phyloP scores from a whole-genome alignment of 2,888 invertebrate species.

The Mamestra brassicae region DNA sequence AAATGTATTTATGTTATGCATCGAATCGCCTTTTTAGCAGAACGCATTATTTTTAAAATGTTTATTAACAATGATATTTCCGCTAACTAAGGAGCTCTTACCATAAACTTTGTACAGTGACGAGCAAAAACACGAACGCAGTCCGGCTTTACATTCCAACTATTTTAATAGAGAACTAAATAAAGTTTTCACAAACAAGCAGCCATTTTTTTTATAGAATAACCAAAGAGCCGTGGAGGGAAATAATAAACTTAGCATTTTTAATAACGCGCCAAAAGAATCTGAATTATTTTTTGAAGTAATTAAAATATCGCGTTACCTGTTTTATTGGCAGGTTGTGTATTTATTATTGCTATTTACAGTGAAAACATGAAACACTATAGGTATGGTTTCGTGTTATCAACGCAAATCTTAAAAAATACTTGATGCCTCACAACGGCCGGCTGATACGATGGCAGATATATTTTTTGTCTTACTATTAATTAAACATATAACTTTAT shows the following conservation, averaged over 20 bases:
- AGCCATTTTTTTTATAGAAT: slow-evolving; percentile 46
- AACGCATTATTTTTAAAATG: slow-evolving; percentile 25
- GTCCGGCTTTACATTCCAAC: slow-evolving; percentile 44
- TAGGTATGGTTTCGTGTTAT: slow-evolving; percentile 1
- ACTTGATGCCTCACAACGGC: neutral
- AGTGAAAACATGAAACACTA: slow-evolving; percentile 21
- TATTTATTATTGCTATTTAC: slow-evolving; percentile 35
- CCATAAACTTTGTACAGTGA: slow-evolving; percentile 35
- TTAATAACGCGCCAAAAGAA: slow-evolving; percentile 41
- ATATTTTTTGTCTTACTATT: slow-evolving; percentile 11
- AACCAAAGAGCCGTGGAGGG: slow-evolving; percentile 35
- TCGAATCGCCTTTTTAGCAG: slow-evolving; percentile 24
- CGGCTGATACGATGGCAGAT: neutral
- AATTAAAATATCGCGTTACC: slow-evolving; percentile 42
- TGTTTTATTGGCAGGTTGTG: slow-evolving; percentile 32
- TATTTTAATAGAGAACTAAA: slow-evolving; percentile 45
- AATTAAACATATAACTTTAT: slow-evolving; percentile 31
- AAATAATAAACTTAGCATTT: slow-evolving; percentile 54
- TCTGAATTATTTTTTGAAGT: slow-evolving; percentile 34
- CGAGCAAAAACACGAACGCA: slow-evolving; percentile 45
- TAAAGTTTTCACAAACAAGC: slow-evolving; percentile 50
- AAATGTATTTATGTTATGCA: slow-evolving; percentile 25
- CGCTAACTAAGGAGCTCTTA: slow-evolving; percentile 19
- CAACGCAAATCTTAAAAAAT: slow-evolving; percentile 12
- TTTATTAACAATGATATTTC: slow-evolving; percentile 38